Percentiles rank a stretch among this genome's conserved stretches.
phyloP scores from a whole-genome alignment of 2,797 vertebrate species.

The Tarsius wallacei region DNA sequence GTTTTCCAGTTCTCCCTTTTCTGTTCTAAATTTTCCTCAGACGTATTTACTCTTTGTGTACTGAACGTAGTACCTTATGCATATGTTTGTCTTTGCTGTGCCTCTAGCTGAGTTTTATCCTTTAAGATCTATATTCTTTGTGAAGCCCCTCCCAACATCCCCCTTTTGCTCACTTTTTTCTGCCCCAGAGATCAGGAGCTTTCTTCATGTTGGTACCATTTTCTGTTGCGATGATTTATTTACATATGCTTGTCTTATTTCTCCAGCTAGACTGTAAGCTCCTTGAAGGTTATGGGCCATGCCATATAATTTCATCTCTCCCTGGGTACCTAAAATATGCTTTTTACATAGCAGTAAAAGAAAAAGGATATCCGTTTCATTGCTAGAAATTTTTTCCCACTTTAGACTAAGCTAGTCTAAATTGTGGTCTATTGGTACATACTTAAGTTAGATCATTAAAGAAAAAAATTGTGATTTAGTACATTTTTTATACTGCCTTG shows the following conservation, averaged over 20 bases:
- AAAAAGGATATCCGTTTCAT: constrained; percentile 38
- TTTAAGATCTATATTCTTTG: background rate
- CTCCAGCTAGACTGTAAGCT: background rate
- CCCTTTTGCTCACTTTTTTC: background rate
- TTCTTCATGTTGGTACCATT: background rate
- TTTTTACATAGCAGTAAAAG: constrained; percentile 40
- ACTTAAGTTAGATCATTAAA: no score
- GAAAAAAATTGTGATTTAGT: background rate
- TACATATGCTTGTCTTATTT: constrained; percentile 25
- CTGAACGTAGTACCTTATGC: constrained; percentile 27
- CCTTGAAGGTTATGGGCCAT: constrained; percentile 15
- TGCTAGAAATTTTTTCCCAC: constrained; percentile 26
- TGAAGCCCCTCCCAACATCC: background rate
- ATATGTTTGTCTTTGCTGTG: constrained; percentile 27
- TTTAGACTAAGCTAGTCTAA: constrained; percentile 57
- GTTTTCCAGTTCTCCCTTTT: constrained; percentile 8
- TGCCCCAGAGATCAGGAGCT: background rate
- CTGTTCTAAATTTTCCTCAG: constrained; percentile 47
- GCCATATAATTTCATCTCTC: constrained; percentile 42
- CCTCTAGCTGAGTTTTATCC: constrained; percentile 2
- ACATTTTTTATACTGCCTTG: constrained; percentile 17
- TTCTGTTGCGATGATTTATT: constrained; percentile 1
- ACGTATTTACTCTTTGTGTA: constrained; percentile 11
- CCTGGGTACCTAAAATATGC: background rate
- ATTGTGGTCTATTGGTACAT: background rate